Evolutionary conservation across 2,797 vertebrate species (phyloP).

Genomic region (Clamator glandarius): DNA sequence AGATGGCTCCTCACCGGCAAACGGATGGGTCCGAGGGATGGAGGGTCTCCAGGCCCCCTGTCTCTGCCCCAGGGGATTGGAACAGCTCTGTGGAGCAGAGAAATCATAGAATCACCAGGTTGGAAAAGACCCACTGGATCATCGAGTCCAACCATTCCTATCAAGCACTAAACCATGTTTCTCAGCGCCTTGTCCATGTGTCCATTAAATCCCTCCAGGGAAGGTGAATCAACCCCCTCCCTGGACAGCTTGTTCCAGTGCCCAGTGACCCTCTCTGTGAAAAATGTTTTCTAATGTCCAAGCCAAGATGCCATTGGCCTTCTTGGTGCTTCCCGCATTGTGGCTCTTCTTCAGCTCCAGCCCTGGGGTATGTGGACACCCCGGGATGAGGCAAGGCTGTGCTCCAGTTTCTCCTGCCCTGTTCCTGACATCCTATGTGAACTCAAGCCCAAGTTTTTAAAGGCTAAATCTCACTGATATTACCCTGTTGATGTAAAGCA

Average conservation of each 20-base stretch:
- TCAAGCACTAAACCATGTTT: too few species aligned
- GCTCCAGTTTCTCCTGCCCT: neutral
- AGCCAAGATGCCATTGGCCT: too few species aligned
- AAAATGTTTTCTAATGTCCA: too few species aligned
- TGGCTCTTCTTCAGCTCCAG: neutral
- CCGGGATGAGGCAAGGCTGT: fast-evolving
- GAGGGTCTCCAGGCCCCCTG: neutral
- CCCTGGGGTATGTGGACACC: too few species aligned
- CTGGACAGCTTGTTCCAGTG: too few species aligned
- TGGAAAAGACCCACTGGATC: too few species aligned
- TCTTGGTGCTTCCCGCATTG: fast-evolving
- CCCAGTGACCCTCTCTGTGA: too few species aligned
- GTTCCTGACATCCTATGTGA: neutral
- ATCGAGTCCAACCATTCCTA: too few species aligned
- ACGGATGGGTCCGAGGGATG: fast-evolving
- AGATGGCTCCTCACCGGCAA: neutral
- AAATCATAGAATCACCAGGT: too few species aligned
- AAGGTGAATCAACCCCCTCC: too few species aligned
- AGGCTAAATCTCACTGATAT: neutral
- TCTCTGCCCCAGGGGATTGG: neutral
- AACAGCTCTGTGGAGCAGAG: neutral
- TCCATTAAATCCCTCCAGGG: too few species aligned
- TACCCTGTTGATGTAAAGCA: neutral
- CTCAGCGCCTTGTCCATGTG: too few species aligned
- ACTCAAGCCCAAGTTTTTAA: neutral